A percentile compares a stretch with the other conserved stretches of the same genome.
Evolutionary conservation across 1,140 invertebrate species (phyloP).

Genomic region (Bombyx mandarina): DNA sequence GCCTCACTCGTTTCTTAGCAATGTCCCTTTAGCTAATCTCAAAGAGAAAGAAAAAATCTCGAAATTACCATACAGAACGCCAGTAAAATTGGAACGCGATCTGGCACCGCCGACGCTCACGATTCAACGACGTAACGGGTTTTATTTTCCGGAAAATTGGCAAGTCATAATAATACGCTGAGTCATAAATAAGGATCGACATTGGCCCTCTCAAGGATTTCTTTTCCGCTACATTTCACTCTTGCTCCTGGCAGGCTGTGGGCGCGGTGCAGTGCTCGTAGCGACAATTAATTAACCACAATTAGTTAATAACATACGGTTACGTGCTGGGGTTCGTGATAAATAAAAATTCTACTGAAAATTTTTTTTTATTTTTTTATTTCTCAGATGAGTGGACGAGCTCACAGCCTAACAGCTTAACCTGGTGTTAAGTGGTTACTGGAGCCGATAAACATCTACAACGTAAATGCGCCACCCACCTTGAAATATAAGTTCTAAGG

Average conservation of each 20-base stretch:
- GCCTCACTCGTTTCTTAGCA: no score
- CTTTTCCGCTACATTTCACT: slow-evolving; percentile 59
- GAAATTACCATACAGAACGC: slow-evolving; percentile 46
- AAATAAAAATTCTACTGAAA: no score
- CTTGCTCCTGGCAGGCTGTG: slow-evolving; percentile 22
- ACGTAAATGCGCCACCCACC: no score
- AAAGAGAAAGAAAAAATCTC: slow-evolving; percentile 4
- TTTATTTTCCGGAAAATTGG: slow-evolving; percentile 66
- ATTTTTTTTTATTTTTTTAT: no score
- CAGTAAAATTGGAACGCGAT: slow-evolving; percentile 51
- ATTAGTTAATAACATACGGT: no score
- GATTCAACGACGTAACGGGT: slow-evolving; percentile 40
- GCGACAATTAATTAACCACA: no score
- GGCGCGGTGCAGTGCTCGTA: background rate
- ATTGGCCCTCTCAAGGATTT: slow-evolving; percentile 54
- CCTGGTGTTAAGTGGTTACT: no score
- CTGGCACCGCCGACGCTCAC: slow-evolving; percentile 35
- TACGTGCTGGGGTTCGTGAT: no score
- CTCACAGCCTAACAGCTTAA: no score
- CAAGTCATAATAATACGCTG: slow-evolving; percentile 66
- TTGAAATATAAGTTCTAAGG: no score
- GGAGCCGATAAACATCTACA: no score
- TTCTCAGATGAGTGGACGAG: no score
- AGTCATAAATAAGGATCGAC: slow-evolving; percentile 64
- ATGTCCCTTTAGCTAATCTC: background rate